Evolutionary conservation across 2,888 invertebrate genomes (phyloP), one percentile per base, ranked within the genome.

Genomic region (Pandemis cinnamomeana): DNA sequence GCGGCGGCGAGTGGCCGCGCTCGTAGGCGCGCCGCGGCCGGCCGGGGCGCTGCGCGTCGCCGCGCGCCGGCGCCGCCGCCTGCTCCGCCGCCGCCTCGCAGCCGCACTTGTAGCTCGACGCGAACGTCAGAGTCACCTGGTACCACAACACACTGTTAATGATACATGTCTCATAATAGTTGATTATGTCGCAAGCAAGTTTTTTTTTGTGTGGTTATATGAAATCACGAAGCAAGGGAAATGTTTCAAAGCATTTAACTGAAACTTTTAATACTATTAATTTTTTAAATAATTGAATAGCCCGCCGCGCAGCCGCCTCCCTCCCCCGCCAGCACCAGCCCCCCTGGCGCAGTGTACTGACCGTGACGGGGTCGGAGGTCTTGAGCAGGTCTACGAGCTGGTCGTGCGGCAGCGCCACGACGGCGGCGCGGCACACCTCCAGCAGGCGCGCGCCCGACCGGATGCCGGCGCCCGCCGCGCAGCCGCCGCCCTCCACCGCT

Each of bases 331-430:
- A 20, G 20, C 20, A 20, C 20, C 20, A 20, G 20, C 20, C 20
- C n/a, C n/a, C n/a, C 20, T 20, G 1, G 20, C 20, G 20, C 20
- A 20, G 20, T 20, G 20, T 44, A 46, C 46, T 11, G 11, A 98
- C 97, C 60, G 97, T 97, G 69, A 99, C 98, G 63, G 97, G 96
- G 77, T 96, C 96, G 6, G 98, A 98, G 0, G 98, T 98, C 91
- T 98, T 97, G 75, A 99, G 93, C 79, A 98, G 93, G 89, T 98
- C 98, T 48, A 98, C 98, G 96, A 99, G 98, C 89, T 98, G 97
- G 86, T 98, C 98, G 90, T 98, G 98, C 48, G 96, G 97, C 77
- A 99, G 92, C 0, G 98, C 98, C 5, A 97, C 97, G 44, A 98
- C 97, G 46, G 98, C 98, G 36, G 98, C 97, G 87, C 97, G 97